Conservation (phyloP, 2,797 vertebrate genomes). For the Hozukius guyotensis region DNA sequence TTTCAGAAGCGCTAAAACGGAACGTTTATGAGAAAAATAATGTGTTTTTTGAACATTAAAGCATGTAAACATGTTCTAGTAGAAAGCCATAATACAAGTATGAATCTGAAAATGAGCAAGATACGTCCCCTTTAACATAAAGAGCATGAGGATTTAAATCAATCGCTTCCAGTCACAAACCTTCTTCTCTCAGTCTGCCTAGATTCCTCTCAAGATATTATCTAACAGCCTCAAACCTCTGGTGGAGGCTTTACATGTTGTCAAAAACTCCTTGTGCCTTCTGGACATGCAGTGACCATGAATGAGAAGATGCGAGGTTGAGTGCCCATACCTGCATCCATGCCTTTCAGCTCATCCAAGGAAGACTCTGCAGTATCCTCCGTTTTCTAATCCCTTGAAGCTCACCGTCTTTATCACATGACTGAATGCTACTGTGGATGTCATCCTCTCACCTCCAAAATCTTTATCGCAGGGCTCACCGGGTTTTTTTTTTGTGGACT, state of each 20-base stretch:
- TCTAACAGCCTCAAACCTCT: background rate
- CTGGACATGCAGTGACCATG: background rate
- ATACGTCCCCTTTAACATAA: background rate
- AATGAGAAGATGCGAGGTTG: background rate
- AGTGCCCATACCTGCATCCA: background rate
- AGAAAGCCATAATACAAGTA: too few species aligned
- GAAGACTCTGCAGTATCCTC: background rate
- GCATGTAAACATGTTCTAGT: too few species aligned
- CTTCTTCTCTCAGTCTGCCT: background rate
- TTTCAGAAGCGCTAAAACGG: too few species aligned
- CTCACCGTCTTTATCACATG: background rate
- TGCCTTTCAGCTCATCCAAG: background rate
- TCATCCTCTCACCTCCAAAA: constrained; percentile 6
- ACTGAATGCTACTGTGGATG: background rate
- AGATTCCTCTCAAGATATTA: background rate
- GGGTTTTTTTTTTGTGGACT: background rate
- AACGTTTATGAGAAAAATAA: too few species aligned
- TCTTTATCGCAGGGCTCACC: background rate
- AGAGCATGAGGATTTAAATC: background rate
- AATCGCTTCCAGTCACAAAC: background rate
- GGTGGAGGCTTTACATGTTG: background rate
- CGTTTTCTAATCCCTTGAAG: background rate
- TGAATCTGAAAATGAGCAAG: too few species aligned
- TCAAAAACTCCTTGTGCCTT: background rate
- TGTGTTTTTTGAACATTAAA: too few species aligned